Base-by-base conservation (phyloP, 2,888 invertebrate genomes). In the Willowsia nigromaculata region DNA sequence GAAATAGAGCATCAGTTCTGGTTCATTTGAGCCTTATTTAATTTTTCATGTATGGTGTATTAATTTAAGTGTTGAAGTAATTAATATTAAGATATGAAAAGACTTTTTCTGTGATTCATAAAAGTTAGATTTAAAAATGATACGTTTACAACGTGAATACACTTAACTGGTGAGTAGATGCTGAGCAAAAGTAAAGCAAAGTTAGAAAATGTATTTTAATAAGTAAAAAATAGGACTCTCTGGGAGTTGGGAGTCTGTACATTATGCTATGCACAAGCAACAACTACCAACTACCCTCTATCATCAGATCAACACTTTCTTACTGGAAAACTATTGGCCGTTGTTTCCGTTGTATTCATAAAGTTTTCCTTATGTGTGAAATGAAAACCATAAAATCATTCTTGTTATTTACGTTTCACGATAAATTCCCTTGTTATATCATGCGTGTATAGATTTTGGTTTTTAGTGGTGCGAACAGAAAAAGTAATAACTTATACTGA, bases 51-150 rank as follows among this genome's bases (percentile, higher is more conserved):
- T 5, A n/a, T 50, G 15, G 50, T 50, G 18, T 5, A 13, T 18
- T 15, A 13, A 47, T 47, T 47, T n/a, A 50, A 50, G 13, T 50
- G 18, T 47, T 50, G 1, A 43, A 18, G 18, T 65, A 37, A 43
- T 74, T 74, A 74, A 30, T 30, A 59, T 76, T 85, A 85, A 76
- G 85, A 84, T 86, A 80, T 80, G 68, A 86, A 86, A 86, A 86
- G 86, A 86, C 86, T 86, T 86, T 85, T 86, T 86, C 86, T 86
- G 86, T 86, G 86, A 86, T 86, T 86, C 80, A 86, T 86, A 86
- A 53, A 85, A 5, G 37, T 43, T 62, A 27, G 47, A 22, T 50
- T 47, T 22, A 11, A 53, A 15, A 22, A 47, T n/a, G 30, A 30
- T 25, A 53, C 27, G 18, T 43, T 40, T 53, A 76, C 27, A 30